Evolutionary conservation across 2,888 invertebrate species (phyloP), one percentile per base, ranked within the genome.

Genomic region (Tetropium fuscum): DNA sequence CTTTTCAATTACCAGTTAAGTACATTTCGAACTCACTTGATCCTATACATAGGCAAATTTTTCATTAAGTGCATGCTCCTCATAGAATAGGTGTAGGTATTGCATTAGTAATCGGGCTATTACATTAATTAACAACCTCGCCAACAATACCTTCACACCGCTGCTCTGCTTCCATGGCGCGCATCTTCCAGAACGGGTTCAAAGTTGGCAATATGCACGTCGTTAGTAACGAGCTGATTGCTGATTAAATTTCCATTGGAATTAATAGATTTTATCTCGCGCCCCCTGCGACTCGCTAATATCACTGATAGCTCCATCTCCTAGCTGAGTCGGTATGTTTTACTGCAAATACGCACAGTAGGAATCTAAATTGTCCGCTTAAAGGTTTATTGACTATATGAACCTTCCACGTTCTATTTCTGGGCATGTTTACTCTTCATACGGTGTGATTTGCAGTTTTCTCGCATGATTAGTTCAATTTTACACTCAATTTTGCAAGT

Each of bases 171-270:
- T 36, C 3, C 22, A 30, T 18, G 32, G 15, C 5, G 44, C 44
- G 27, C 15, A 27, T 25, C 43, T 22, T 43, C 15, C 19, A 8
- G 27, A 36, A 25, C 51, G 44, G 20, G 53, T 63, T 63, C 63
- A 59, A 54, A 63, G 59, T 63, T 59, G 43, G 55, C 59, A 59
- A 59, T 63, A 63, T 63, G 56, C 59, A 59, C 56, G 49, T 54
- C 63, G 63, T 63, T 59, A 53, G 49, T 64, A 64, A 60, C 53
- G 64, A 64, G 40, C 57, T 57, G 53, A 64, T 58, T 43, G 53
- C 55, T 45, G 58, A 60, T 64, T 64, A 64, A 56, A 53, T 47
- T 54, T 45, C 55, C 57, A 64, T 64, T 44, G 47, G 55, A 55
- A 60, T 64, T 60, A 64, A 60, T 60, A 57, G 64, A 64, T 64